Evolutionary conservation across 2,888 invertebrate species (phyloP).

Genomic region (Synergus gifuensis): DNA sequence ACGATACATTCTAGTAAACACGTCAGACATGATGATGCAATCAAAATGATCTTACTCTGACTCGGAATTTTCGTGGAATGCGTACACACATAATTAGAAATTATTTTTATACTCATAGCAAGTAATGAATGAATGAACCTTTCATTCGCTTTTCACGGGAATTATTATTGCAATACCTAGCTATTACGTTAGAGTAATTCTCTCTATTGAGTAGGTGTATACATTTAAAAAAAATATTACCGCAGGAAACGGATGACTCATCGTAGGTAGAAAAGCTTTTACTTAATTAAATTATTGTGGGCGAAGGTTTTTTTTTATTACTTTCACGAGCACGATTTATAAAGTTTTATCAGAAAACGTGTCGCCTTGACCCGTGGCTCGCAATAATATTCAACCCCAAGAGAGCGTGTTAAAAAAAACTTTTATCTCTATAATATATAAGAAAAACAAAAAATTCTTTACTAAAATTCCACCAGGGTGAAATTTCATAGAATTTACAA

Average conservation of each 20-base stretch:
- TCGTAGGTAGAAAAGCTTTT: background rate
- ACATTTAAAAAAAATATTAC: too few relatives aligned
- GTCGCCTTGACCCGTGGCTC: background rate
- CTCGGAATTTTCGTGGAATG: background rate
- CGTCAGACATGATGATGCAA: constrained; percentile 11
- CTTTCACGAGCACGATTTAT: background rate
- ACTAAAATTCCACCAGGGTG: background rate
- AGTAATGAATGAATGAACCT: background rate
- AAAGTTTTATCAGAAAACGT: background rate
- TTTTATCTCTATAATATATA: background rate
- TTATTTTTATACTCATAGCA: background rate
- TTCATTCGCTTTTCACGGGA: background rate
- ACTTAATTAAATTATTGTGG: background rate
- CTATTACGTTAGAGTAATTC: background rate
- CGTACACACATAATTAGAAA: constrained; percentile 12
- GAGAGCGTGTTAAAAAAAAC: background rate
- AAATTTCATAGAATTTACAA: background rate
- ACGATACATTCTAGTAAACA: constrained; percentile 10
- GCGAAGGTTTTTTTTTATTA: background rate
- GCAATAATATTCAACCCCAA: background rate
- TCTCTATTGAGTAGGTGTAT: background rate
- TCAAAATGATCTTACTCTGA: background rate
- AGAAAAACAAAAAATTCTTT: background rate
- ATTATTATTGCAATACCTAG: background rate
- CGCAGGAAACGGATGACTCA: background rate